phyloP scores from a whole-genome alignment of 2,888 invertebrate species.

The Catocala sponsa region DNA sequence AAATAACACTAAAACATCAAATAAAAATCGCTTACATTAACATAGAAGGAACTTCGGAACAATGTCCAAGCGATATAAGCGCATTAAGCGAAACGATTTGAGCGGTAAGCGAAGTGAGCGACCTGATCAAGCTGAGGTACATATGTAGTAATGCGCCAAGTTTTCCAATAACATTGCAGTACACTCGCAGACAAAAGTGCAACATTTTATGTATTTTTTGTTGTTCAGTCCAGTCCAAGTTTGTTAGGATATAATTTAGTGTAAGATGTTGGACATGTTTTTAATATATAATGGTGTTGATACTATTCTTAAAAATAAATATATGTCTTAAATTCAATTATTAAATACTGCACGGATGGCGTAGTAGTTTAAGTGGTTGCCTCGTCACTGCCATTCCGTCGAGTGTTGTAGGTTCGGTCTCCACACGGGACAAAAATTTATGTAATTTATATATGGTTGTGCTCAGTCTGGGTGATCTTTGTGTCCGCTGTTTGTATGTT shows the following conservation, averaged over 20 bases:
- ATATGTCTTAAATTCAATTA: too few relatives aligned
- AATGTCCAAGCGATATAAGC: constrained; percentile 25
- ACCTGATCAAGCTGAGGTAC: constrained; percentile 34
- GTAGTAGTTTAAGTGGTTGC: too few relatives aligned
- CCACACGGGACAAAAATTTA: too few relatives aligned
- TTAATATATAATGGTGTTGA: too few relatives aligned
- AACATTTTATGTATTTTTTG: constrained; percentile 37
- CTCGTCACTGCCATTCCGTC: too few relatives aligned
- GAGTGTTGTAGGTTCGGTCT: too few relatives aligned
- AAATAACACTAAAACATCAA: constrained; percentile 4
- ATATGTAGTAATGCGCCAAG: constrained; percentile 63
- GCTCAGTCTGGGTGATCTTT: too few relatives aligned
- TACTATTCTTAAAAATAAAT: too few relatives aligned
- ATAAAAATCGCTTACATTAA: constrained; percentile 25
- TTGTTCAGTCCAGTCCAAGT: constrained; percentile 15
- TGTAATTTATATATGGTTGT: too few relatives aligned
- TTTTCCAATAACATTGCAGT: constrained; percentile 65
- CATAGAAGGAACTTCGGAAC: constrained; percentile 39
- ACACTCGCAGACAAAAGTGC: constrained; percentile 44
- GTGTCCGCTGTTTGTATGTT: too few relatives aligned
- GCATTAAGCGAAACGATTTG: constrained; percentile 21
- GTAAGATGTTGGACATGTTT: too few relatives aligned
- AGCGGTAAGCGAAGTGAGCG: constrained; percentile 22
- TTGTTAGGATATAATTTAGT: not conserved
- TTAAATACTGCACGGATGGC: too few relatives aligned